phyloP scores from a whole-genome alignment of 2,888 invertebrate genomes.

The Bombylius discolor region DNA sequence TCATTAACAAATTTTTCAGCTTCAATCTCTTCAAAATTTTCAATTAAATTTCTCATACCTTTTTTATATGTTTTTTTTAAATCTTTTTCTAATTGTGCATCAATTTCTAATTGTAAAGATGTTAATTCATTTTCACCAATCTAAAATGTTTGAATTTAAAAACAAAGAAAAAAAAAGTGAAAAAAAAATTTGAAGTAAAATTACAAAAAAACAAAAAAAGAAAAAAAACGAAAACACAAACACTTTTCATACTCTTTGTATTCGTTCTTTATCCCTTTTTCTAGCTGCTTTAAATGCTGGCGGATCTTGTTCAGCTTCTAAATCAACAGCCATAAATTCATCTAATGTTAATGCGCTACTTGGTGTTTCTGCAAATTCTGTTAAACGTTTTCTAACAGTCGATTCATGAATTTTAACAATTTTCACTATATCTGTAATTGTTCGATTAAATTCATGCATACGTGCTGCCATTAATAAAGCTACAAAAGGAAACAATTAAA shows the following conservation, averaged over 20 bases:
- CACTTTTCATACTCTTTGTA: conserved; percentile 50
- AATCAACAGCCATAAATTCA: conserved; percentile 92
- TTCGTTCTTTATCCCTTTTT: conserved; percentile 71
- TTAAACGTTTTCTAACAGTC: conserved; percentile 76
- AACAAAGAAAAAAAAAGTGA: not conserved
- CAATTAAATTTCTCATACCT: conserved; percentile 20
- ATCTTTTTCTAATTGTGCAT: conserved; percentile 61
- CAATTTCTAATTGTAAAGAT: conserved; percentile 76
- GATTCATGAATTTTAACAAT: conserved; percentile 94
- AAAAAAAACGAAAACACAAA: not conserved
- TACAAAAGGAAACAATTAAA: conserved; percentile 25
- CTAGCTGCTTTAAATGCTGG: conserved; percentile 88
- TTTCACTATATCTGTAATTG: conserved; percentile 75
- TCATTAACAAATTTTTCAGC: conserved; percentile 37
- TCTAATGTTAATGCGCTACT: conserved; percentile 88
- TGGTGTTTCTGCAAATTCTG: conserved; percentile 94
- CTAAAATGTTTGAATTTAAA: conserved; percentile 14
- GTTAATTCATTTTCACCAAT: conserved; percentile 52
- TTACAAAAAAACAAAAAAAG: not conserved
- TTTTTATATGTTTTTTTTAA: conserved; percentile 36
- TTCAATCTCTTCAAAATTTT: conserved; percentile 32
- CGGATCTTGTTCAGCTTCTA: conserved; percentile 90
- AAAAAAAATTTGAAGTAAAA: too few relatives aligned
- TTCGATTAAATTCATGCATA: conserved; percentile 80
- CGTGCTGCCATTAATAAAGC: conserved; percentile 89